These are phyloP conservation scores for Pollenia labialis DNA, from an alignment of 2,888 invertebrate genomes.

Conservation along the genomic window DNA sequence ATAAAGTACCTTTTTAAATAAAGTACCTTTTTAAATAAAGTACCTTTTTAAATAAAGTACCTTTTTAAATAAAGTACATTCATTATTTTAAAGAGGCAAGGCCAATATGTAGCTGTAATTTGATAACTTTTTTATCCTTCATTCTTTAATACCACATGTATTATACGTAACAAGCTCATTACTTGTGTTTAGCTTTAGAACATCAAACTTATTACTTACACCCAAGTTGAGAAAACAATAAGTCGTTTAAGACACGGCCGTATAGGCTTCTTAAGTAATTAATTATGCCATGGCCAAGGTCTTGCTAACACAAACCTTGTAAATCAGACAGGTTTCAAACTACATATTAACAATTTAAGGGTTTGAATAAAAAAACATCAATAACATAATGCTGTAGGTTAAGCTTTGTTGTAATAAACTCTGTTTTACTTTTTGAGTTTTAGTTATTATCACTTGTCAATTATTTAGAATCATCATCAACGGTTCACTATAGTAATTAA, in stretches of 20 bases:
- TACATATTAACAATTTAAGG: slow-evolving; percentile 17
- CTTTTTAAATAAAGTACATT: too few species aligned
- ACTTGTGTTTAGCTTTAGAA: too few species aligned
- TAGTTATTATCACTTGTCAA: slow-evolving; percentile 21
- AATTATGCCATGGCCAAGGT: not conserved
- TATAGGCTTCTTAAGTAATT: not conserved
- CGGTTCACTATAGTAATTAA: not conserved
- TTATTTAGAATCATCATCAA: not conserved
- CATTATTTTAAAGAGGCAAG: too few species aligned
- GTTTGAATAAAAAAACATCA: not conserved
- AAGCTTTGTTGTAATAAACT: slow-evolving; percentile 28
- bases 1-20: too few species aligned
- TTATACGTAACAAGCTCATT: too few species aligned
- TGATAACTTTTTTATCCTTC: too few species aligned
- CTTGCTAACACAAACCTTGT: not conserved
- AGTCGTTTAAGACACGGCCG: not conserved
- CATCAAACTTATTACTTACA: not conserved
- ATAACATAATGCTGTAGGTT: not conserved
- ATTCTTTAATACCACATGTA: too few species aligned
- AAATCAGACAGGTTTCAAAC: not conserved
- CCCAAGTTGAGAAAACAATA: not conserved
- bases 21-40: too few species aligned
- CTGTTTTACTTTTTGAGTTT: not conserved
- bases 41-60: too few species aligned
- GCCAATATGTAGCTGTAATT: too few species aligned